phyloP scores from a whole-genome alignment of 2,888 invertebrate genomes.

The Sepiola atlantica region DNA sequence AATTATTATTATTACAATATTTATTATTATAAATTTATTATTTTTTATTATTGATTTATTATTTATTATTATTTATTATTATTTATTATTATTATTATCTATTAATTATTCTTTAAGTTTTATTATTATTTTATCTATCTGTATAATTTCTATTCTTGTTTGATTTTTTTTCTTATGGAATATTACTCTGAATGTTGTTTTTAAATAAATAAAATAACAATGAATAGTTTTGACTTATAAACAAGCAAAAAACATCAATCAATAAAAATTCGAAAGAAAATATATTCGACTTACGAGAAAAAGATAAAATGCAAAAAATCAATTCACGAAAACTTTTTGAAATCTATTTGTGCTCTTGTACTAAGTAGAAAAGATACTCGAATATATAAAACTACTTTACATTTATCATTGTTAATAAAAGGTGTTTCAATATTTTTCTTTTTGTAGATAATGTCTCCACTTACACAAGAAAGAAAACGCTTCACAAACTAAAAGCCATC shows the following conservation, averaged over 20 bases:
- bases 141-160: not conserved
- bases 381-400: not conserved
- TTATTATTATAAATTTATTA: too few relatives aligned
- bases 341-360: not conserved
- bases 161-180: not conserved
- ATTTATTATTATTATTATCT: not conserved
- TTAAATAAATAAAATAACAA: not conserved
- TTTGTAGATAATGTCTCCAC: not conserved
- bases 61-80: too few relatives aligned
- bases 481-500: not conserved
- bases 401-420: not conserved
- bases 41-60: too few relatives aligned
- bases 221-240: not conserved
- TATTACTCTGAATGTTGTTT: not conserved
- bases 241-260: not conserved
- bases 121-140: not conserved
- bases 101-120: too few relatives aligned
- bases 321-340: not conserved
- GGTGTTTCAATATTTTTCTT: not conserved
- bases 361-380: not conserved
- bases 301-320: not conserved
- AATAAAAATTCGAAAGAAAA: not conserved
- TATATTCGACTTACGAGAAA: not conserved
- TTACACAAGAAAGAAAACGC: not conserved
- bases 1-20: too few relatives aligned